A percentile compares a stretch with the other conserved stretches of the same genome.
These are phyloP conservation scores for Coracopsis vasa DNA, from an alignment of 2,113 vertebrate species.

Conservation along the genomic window DNA sequence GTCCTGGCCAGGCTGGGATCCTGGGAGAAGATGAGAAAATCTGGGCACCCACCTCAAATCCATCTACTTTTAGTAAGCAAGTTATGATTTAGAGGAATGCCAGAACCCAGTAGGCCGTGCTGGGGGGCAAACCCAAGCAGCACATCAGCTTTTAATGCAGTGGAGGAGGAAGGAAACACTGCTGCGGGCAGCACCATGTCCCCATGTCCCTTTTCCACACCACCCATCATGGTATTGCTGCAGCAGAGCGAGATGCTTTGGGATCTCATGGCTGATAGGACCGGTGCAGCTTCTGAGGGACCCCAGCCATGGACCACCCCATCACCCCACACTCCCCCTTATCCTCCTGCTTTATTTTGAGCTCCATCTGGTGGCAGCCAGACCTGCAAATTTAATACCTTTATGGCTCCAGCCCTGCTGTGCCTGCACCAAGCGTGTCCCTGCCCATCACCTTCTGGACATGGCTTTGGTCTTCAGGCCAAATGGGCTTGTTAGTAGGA, in stretches of 20 bases:
- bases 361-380: slow-evolving; percentile 49
- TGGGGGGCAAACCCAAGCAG: neutral
- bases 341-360: neutral
- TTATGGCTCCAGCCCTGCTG: neutral
- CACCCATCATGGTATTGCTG: neutral
- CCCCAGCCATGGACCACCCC: fast-evolving
- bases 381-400: neutral
- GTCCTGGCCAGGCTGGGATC: neutral
- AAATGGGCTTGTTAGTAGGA: neutral
- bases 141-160: fast-evolving
- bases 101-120: neutral
- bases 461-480: neutral
- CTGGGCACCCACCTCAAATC: neutral
- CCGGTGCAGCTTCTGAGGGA: neutral
- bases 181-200: fast-evolving
- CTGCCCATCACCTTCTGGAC: neutral
- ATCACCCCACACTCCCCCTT: fast-evolving
- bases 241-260: neutral
- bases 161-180: neutral
- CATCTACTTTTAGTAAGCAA: neutral
- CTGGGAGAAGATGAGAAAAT: neutral
- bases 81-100: neutral
- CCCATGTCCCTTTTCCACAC: neutral
- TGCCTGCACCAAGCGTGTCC: fast-evolving
- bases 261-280: too few relatives aligned